Conservation (phyloP, 2,113 vertebrate genomes). For the Lagopus leucura region DNA sequence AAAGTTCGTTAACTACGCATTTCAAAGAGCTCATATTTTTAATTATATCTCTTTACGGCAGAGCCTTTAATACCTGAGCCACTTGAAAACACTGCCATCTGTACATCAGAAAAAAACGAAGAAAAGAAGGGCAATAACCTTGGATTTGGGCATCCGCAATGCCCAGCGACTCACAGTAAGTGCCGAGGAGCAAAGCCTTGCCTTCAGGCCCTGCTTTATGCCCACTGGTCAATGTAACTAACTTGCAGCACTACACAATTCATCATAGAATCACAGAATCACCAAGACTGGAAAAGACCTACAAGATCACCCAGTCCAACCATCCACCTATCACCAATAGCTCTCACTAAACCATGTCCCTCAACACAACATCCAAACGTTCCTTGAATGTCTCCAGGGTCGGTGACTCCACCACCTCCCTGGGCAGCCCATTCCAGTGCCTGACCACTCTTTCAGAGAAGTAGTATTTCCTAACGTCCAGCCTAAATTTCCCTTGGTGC, state of each 20-base stretch:
- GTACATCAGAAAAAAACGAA: neutral
- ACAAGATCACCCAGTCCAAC: no score
- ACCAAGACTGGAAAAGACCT: no score
- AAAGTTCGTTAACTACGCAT: neutral
- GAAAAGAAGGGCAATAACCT: neutral
- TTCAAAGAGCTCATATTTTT: neutral
- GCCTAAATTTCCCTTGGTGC: no score
- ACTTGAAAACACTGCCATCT: neutral
- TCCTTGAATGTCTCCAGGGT: no score
- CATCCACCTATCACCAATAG: no score
- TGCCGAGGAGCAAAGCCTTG: neutral
- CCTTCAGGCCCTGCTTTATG: neutral
- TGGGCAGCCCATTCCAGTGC: no score
- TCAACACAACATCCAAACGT: no score
- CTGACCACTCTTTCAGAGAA: no score
- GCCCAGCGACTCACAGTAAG: neutral
- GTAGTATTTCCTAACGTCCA: no score
- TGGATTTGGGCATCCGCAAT: neutral
- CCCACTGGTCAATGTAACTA: neutral
- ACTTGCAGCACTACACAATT: neutral
- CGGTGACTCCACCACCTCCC: no score
- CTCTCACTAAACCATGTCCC: no score
- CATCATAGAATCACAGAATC: no score
- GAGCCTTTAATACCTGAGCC: neutral
- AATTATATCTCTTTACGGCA: neutral